Conservation (phyloP, 1,140 invertebrate genomes). For the Cotesia glomerata region DNA sequence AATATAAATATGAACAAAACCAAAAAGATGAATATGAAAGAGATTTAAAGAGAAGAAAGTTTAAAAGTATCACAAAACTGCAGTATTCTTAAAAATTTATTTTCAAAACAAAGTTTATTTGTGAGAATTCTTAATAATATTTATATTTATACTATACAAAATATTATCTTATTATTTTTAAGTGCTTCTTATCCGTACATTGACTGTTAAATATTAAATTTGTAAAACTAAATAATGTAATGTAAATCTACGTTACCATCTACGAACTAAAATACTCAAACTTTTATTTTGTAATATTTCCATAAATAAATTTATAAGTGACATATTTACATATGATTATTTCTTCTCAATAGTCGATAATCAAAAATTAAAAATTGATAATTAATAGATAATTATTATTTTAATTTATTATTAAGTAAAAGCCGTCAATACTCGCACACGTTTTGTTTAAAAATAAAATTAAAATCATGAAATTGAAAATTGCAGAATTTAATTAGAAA, state of each 20-base stretch:
- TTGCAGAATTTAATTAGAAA: too few relatives aligned
- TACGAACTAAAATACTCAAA: slow-evolving; percentile 57
- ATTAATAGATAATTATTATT: slow-evolving; percentile 53
- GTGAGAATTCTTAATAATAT: too few relatives aligned
- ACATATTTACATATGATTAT: slow-evolving; percentile 60
- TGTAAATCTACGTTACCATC: slow-evolving; percentile 44
- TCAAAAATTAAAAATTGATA: too few relatives aligned
- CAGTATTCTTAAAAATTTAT: slow-evolving; percentile 35
- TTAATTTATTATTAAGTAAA: slow-evolving; percentile 57
- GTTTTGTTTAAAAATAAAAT: neutral
- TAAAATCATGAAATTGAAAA: neutral
- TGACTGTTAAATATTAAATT: slow-evolving; percentile 25
- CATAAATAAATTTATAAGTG: neutral
- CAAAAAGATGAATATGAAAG: slow-evolving; percentile 36
- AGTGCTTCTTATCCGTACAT: neutral
- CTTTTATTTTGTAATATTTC: slow-evolving; percentile 53
- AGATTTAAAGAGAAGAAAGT: slow-evolving; percentile 21
- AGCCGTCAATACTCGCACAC: slow-evolving; percentile 49
- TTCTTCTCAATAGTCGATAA: slow-evolving; percentile 40
- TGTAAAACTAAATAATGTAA: slow-evolving; percentile 1
- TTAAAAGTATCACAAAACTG: slow-evolving; percentile 59
- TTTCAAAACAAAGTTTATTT: slow-evolving; percentile 16
- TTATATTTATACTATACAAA: neutral
- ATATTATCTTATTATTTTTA: slow-evolving; percentile 17
- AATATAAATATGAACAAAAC: slow-evolving; percentile 20